These are phyloP conservation scores for Myiozetetes cayanensis DNA, from an alignment of 2,113 vertebrate genomes.

Conservation along the genomic window DNA sequence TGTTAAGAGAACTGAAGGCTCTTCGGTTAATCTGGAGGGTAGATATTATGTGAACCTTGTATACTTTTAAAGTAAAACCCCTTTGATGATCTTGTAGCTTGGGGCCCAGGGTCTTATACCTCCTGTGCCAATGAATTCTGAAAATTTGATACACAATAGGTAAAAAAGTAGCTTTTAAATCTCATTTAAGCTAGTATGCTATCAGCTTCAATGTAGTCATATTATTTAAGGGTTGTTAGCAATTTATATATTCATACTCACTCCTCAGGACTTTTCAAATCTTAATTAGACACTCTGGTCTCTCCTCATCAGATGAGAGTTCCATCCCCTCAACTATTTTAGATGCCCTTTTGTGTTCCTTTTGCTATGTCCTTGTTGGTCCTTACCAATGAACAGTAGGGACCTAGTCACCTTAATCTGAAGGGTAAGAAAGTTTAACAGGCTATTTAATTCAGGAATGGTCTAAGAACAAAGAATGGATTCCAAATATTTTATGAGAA, in stretches of 20 bases:
- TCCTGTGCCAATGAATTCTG: accelerated
- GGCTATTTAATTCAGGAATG: background rate
- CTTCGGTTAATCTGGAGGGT: too few species aligned
- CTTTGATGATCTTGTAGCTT: too few species aligned
- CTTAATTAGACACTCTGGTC: background rate
- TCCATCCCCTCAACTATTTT: background rate
- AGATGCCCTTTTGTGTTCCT: background rate
- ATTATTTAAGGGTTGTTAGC: background rate
- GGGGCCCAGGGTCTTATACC: too few species aligned
- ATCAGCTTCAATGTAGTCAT: background rate
- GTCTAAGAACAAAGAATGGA: background rate
- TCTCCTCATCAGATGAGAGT: background rate
- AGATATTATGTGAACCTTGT: too few species aligned
- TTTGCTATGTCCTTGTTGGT: background rate
- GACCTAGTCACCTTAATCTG: background rate
- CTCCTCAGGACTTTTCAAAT: background rate
- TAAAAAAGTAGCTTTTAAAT: background rate
- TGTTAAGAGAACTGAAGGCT: too few species aligned
- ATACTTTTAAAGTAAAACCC: too few species aligned
- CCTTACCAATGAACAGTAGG: background rate
- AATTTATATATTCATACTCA: background rate
- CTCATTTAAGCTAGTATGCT: background rate
- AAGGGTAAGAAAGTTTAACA: background rate
- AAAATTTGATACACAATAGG: background rate
- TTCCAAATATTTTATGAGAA: background rate